These are phyloP conservation scores for Pseudonaja textilis DNA, from an alignment of 2,113 vertebrate species.

Conservation along the genomic window DNA sequence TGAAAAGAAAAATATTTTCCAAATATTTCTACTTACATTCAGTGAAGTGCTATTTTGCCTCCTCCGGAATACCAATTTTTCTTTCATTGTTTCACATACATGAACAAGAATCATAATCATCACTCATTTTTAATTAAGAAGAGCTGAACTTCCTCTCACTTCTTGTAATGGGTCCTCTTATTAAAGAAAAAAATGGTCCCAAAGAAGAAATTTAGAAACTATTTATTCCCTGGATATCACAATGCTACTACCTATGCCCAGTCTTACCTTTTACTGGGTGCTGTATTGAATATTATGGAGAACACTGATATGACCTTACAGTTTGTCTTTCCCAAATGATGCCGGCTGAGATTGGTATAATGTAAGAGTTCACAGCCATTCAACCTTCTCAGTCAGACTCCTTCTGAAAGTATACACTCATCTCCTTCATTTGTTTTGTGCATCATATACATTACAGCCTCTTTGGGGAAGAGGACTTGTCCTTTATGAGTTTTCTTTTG, in stretches of 20 bases:
- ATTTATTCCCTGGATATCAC: background rate
- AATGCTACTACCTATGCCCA: background rate
- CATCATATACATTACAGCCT: background rate
- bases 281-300: background rate
- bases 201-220: background rate
- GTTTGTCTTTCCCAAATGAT: background rate
- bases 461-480: background rate
- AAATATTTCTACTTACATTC: background rate
- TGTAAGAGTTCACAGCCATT: background rate
- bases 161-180: background rate
- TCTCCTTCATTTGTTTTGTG: background rate
- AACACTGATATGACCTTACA: background rate
- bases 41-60: background rate
- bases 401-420: background rate
- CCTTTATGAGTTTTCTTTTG: slow-evolving; percentile 2
- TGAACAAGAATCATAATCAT: background rate
- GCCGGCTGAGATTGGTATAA: background rate
- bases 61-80: background rate
- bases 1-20: background rate
- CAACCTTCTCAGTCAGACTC: background rate
- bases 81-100: background rate
- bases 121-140: background rate
- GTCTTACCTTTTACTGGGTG: background rate
- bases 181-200: background rate
- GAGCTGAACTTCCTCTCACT: background rate